Evolutionary conservation across 2,888 invertebrate genomes (phyloP).

Genomic region (Drosophila testacea): DNA sequence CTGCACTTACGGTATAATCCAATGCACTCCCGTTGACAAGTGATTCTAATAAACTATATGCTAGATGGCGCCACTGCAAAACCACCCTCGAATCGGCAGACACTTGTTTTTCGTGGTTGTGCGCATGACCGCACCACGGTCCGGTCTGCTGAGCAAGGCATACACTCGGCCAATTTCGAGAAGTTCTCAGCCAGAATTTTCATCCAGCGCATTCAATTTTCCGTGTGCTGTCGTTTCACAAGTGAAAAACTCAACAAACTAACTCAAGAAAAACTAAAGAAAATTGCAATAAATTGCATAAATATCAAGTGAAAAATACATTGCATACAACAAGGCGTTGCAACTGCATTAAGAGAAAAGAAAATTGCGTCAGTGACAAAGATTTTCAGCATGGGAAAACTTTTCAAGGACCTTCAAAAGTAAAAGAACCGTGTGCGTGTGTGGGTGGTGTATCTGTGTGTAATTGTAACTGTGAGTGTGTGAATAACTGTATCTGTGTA

Average conservation of each 20-base stretch:
- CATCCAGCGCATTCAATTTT: conserved; percentile 70
- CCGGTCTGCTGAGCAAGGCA: conserved; percentile 45
- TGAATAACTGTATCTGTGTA: conserved; percentile 27
- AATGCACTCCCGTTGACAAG: not conserved
- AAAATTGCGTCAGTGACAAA: conserved; percentile 23
- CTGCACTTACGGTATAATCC: conserved; percentile 11
- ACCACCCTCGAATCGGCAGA: conserved; percentile 49
- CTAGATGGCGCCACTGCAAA: conserved; percentile 51
- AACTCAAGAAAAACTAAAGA: conserved; percentile 5
- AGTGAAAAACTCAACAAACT: conserved; percentile 43
- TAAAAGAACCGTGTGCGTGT: conserved; percentile 27
- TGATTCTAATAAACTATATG: not conserved
- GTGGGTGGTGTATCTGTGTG: conserved; percentile 26
- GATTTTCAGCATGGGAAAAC: conserved; percentile 41
- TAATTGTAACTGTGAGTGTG: conserved; percentile 20
- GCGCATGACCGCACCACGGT: conserved; percentile 57
- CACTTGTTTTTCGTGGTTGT: conserved; percentile 64
- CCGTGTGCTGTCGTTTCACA: conserved; percentile 63
- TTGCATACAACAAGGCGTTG: conserved; percentile 63
- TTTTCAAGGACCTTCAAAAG: conserved; percentile 73
- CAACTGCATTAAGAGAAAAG: conserved; percentile 14
- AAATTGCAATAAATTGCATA: conserved; percentile 23
- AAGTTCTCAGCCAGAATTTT: conserved; percentile 61
- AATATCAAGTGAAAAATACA: conserved; percentile 8
- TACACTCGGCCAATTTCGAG: conserved; percentile 39